Conservation (phyloP, 1,140 invertebrate genomes). For the Drosophila subpulchrella region DNA sequence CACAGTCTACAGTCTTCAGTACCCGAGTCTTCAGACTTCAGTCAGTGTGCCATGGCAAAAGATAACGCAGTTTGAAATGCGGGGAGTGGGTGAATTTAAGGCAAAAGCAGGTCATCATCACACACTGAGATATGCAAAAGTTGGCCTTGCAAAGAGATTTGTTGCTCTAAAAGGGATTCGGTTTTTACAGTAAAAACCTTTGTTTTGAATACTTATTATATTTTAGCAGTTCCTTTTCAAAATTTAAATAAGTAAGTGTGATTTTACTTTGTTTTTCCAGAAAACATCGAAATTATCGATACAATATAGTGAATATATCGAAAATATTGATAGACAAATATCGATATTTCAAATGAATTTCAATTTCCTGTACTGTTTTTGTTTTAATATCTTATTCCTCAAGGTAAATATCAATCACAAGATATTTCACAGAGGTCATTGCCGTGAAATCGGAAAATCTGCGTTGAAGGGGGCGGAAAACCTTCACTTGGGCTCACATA, state of each 20-base stretch:
- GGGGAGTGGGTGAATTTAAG: constrained; percentile 10
- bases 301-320: no score
- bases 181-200: neutral
- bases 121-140: constrained; percentile 23
- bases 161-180: neutral
- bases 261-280: no score
- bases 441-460: constrained; percentile 26
- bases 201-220: neutral
- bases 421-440: constrained; percentile 51
- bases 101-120: constrained; percentile 43
- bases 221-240: no score
- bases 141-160: constrained; percentile 26
- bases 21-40: constrained; percentile 1
- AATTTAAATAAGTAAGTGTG: no score
- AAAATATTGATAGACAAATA: no score
- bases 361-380: no score
- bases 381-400: no score
- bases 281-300: no score
- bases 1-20: constrained; percentile 1
- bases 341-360: no score
- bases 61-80: constrained; percentile 27
- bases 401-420: neutral
- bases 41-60: constrained; percentile 45
- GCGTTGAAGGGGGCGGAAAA: constrained; percentile 33
- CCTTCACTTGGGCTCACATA: constrained; percentile 54